Evolutionary conservation across 2,888 invertebrate genomes (phyloP), one percentile per base, ranked within the genome.

Genomic region (Epistrophella euchroma): DNA sequence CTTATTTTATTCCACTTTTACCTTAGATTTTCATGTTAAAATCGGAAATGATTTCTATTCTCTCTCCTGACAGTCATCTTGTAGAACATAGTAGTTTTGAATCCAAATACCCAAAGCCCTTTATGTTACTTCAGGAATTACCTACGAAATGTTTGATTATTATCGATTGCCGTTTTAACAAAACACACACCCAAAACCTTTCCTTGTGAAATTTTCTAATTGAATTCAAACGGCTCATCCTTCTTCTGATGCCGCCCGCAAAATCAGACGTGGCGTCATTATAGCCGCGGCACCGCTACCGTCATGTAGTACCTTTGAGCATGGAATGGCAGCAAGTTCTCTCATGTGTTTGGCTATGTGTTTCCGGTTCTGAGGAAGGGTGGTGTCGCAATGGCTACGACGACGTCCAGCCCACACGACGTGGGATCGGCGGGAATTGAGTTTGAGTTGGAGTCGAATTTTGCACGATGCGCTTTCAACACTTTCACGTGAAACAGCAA

Each of bases 391-490:
- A 28, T 45, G 55, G 50, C 71, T 11, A 19, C 7, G 56, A 28
- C 28, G 1, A 56, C 32, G 32, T n/a, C n/a, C n/a, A n/a, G n/a
- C n/a, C n/a, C n/a, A 56, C 55, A 13, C 11, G 58, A 58, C 6
- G 19, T 37, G 37, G 58, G 37, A 58, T 58, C 19, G 58, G 37
- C 56, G n/a, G 47, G 50, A 64, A 45, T 56, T 60, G 43, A 43
- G 45, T 45, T 7, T 64, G 64, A 64, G 43, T 22, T 19, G 6
- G 75, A 35, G 32, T 71, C 25, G 15, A 45, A 40, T 32, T 75
- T 75, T 60, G 80, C 66, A 85, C 71, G 75, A 72, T 85, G 76
- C 66, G 76, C 72, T 85, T 85, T 85, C 85, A 85, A 85, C 85
- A 85, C 85, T 81, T 85, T 76, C 55, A 77, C 72, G 77, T 72